These are phyloP conservation scores for Otocyon megalotis DNA, from an alignment of 2,113 vertebrate species.

Conservation along the genomic window DNA sequence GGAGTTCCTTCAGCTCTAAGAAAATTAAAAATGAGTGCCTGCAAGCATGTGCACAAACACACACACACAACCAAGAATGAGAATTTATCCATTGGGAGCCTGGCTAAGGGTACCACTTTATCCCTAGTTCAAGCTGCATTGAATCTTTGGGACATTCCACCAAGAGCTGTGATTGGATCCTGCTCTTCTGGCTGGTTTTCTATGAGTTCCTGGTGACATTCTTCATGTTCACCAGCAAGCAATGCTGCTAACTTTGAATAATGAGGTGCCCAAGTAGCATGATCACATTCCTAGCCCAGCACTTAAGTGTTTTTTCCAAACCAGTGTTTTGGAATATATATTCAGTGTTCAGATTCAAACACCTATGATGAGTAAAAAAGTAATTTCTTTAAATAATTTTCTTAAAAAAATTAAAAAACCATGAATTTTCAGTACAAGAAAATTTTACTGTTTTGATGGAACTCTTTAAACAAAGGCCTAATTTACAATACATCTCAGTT, in stretches of 20 bases:
- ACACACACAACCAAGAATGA: neutral
- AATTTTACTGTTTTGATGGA: slow-evolving; percentile 2
- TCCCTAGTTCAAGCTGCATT: neutral
- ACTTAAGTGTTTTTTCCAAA: neutral
- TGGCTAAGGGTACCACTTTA: neutral
- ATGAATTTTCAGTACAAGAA: neutral
- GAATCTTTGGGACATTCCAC: neutral
- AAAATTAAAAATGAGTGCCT: neutral
- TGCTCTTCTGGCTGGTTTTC: neutral
- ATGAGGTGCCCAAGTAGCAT: neutral
- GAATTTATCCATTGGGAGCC: neutral
- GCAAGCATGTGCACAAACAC: neutral
- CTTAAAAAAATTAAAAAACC: neutral
- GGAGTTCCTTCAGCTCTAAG: neutral
- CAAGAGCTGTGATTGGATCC: neutral
- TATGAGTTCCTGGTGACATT: neutral
- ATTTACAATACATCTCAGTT: neutral
- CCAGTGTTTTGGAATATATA: neutral
- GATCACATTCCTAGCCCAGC: neutral
- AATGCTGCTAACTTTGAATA: neutral
- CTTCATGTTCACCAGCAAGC: neutral
- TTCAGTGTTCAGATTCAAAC: neutral
- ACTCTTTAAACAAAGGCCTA: neutral
- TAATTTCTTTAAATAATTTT: too few relatives aligned
- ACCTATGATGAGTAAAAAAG: neutral